Conservation (phyloP, 2,113 vertebrate species). For the Xiphophorus maculatus region DNA sequence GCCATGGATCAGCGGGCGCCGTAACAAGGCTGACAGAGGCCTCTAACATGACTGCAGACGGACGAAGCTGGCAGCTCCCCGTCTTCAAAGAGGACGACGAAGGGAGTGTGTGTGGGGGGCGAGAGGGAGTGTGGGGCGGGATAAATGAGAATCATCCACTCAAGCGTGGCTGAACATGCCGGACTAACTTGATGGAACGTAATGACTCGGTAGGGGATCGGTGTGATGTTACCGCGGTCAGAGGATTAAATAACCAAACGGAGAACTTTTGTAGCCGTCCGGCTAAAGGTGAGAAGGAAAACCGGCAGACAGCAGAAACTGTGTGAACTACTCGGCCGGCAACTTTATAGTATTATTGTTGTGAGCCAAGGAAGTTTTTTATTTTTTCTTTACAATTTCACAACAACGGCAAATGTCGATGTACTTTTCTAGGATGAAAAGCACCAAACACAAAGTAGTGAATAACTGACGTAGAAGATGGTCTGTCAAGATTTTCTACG, state of each 20-base stretch:
- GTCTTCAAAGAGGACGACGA: slow-evolving; percentile 38
- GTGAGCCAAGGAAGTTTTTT: no score
- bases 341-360: neutral
- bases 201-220: slow-evolving; percentile 56
- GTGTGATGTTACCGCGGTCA: slow-evolving; percentile 25
- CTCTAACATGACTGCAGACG: slow-evolving; percentile 59
- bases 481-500: no score
- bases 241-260: slow-evolving; percentile 35
- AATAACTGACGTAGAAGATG: no score
- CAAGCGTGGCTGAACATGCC: slow-evolving; percentile 53
- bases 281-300: slow-evolving; percentile 2
- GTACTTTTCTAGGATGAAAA: no score
- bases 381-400: no score
- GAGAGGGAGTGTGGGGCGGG: slow-evolving; percentile 1
- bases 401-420: no score
- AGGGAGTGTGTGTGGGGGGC: no score
- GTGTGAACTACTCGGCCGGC: neutral
- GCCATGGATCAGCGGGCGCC: slow-evolving; percentile 64
- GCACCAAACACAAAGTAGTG: no score
- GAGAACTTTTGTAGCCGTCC: neutral
- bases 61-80: slow-evolving; percentile 50
- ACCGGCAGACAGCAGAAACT: neutral
- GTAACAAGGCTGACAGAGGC: slow-evolving; percentile 67
- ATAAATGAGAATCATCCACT: slow-evolving; percentile 60
- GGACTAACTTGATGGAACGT: slow-evolving; percentile 45